Evolutionary conservation across 2,888 invertebrate species (phyloP).

Genomic region (Eulithis prunata): DNA sequence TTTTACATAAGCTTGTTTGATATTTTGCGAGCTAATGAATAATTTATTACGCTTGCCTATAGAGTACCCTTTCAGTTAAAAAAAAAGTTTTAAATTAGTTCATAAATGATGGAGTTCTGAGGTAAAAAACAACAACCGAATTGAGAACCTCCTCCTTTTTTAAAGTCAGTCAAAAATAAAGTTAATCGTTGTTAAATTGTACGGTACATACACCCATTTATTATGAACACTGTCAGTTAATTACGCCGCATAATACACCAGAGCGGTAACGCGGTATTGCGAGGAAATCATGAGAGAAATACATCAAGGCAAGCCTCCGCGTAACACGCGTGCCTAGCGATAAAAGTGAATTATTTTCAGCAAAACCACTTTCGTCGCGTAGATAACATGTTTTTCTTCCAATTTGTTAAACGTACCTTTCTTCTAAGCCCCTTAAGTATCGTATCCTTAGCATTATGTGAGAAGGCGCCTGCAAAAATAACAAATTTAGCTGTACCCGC

Average conservation of each 20-base stretch:
- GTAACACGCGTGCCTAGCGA: slow-evolving; percentile 9
- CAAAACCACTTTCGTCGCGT: slow-evolving; percentile 18
- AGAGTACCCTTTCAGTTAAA: too few relatives aligned
- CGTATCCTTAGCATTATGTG: slow-evolving; percentile 29
- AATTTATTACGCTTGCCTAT: too few relatives aligned
- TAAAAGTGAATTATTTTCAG: slow-evolving; percentile 28
- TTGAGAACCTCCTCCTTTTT: too few relatives aligned
- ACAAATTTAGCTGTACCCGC: slow-evolving; percentile 39
- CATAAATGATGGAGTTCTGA: too few relatives aligned
- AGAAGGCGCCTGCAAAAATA: slow-evolving; percentile 34
- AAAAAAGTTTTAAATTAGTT: too few relatives aligned
- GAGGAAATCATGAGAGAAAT: neutral
- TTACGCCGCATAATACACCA: neutral
- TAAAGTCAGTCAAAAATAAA: too few relatives aligned
- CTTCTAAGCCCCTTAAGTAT: slow-evolving; percentile 28
- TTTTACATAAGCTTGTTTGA: too few relatives aligned
- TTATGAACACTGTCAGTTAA: neutral
- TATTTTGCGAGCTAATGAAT: too few relatives aligned
- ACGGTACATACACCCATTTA: neutral
- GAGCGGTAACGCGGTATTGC: neutral
- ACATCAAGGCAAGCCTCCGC: neutral
- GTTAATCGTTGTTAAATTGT: too few relatives aligned
- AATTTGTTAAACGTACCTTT: slow-evolving; percentile 30
- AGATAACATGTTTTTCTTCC: slow-evolving; percentile 33
- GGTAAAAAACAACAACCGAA: too few relatives aligned